phyloP scores from a whole-genome alignment of 2,888 invertebrate species.

The Sipunculus nudus region DNA sequence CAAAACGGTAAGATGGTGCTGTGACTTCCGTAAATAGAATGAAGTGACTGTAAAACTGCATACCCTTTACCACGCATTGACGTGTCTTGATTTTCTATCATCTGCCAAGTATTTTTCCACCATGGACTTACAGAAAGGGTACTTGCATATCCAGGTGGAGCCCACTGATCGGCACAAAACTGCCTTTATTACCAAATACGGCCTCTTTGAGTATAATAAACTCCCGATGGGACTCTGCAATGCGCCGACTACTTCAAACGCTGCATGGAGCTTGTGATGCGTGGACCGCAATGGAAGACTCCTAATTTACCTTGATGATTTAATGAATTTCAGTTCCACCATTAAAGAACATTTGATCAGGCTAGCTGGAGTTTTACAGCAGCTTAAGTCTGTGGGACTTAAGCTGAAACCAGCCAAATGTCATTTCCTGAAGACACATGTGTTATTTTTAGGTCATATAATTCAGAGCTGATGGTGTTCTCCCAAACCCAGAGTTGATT shows the following conservation, averaged over 20 bases:
- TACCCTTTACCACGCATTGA: slow-evolving; percentile 15
- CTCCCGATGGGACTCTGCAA: slow-evolving; percentile 43
- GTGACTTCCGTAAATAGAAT: slow-evolving; percentile 13
- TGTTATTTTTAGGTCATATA: slow-evolving; percentile 15
- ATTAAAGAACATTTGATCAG: slow-evolving; percentile 27
- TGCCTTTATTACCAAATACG: not conserved
- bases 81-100: slow-evolving; percentile 3
- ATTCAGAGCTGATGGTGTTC: slow-evolving; percentile 10
- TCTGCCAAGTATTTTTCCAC: not conserved
- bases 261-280: slow-evolving; percentile 51
- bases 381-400: slow-evolving; percentile 11
- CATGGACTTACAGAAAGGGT: not conserved
- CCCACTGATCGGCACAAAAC: slow-evolving; percentile 8
- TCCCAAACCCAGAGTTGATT: slow-evolving; percentile 11
- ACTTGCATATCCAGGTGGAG: not conserved
- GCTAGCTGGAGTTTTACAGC: slow-evolving; percentile 3
- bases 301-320: slow-evolving; percentile 62
- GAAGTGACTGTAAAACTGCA: slow-evolving; percentile 9
- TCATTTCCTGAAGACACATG: slow-evolving; percentile 3
- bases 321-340: slow-evolving; percentile 43
- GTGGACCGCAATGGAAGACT: slow-evolving; percentile 40
- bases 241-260: slow-evolving; percentile 53
- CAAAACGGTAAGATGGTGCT: slow-evolving; percentile 5
- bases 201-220: slow-evolving; percentile 42
- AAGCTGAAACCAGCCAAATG: slow-evolving; percentile 20